Base-by-base conservation (phyloP, 1,140 invertebrate genomes). In the Hermetia illucens region DNA sequence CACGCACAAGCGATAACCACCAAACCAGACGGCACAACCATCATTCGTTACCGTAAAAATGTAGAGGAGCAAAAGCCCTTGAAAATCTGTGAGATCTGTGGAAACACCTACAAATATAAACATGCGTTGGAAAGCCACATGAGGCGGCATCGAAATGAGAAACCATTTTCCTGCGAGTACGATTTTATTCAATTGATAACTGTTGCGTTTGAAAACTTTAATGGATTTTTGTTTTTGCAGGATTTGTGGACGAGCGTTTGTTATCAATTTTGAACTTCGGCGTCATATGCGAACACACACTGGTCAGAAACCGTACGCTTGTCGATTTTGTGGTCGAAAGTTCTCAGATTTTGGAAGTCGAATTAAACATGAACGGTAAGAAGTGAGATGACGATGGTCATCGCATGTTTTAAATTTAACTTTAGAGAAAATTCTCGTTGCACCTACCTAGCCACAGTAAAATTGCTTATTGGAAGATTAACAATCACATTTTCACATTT, bases 321-420 rank as follows among this genome's bases (percentile, higher is more conserved):
- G 80, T 44, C 64, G 70, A 27, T 63, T 76, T 19, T 83, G 80
- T 51, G 67, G 77, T 35, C 63, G 79, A 9, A 58, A 74, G 8
- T 83, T 83, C 55, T 76, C 75, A 0, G 70, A 72, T 47, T 72
- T 69, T 46, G 70, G 70, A 21, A 69, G 64, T 40, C 58, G 69
- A 30, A 69, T 70, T 49, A 72, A 72, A 42, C 70, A 71, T 41
- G 70, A 72, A 43, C 61, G 64, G 64, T 53, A 48, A 51, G 4
- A 32, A 32, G 6, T 13, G 10, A 5, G 6, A 5, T 17, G 17
- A 32, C 30, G n/a, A n/a, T n/a, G n/a, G n/a, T n/a, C n/a, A n/a
- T n/a, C n/a, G n/a, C n/a, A n/a, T n/a, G n/a, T n/a, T n/a, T n/a
- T n/a, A n/a, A n/a, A n/a, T n/a, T n/a, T n/a, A n/a, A n/a, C n/a